Evolutionary conservation across 2,113 vertebrate genomes (phyloP).

Genomic region (Miniopterus natalensis): DNA sequence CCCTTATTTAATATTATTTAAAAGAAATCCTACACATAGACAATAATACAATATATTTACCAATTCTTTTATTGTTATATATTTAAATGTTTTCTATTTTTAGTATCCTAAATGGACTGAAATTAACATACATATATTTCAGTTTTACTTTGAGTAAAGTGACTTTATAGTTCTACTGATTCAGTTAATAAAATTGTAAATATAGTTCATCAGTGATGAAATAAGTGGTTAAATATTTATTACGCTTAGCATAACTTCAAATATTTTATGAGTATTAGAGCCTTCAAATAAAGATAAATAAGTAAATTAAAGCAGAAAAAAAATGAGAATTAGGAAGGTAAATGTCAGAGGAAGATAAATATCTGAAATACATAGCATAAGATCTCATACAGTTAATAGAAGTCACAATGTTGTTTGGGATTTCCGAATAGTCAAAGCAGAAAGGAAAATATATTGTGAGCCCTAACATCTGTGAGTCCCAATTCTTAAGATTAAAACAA

Average conservation of each 20-base stretch:
- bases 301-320: neutral
- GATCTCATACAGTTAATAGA: neutral
- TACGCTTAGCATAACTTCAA: neutral
- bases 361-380: neutral
- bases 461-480: neutral
- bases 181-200: slow-evolving; percentile 16
- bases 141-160: slow-evolving; percentile 43
- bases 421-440: neutral
- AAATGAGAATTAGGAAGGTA: neutral
- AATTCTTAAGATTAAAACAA: neutral
- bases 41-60: neutral
- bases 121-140: neutral
- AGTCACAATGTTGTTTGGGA: neutral
- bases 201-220: neutral
- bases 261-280: neutral
- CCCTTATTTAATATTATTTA: slow-evolving; percentile 12
- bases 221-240: slow-evolving; percentile 3
- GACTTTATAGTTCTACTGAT: slow-evolving; percentile 29
- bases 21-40: neutral
- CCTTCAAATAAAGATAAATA: slow-evolving; percentile 19
- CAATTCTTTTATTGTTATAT: neutral
- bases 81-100: slow-evolving; percentile 15
- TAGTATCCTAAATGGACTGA: neutral
- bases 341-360: neutral
- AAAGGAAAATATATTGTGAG: neutral